phyloP scores from a whole-genome alignment of 1,140 invertebrate species.

The Sipha flava region DNA sequence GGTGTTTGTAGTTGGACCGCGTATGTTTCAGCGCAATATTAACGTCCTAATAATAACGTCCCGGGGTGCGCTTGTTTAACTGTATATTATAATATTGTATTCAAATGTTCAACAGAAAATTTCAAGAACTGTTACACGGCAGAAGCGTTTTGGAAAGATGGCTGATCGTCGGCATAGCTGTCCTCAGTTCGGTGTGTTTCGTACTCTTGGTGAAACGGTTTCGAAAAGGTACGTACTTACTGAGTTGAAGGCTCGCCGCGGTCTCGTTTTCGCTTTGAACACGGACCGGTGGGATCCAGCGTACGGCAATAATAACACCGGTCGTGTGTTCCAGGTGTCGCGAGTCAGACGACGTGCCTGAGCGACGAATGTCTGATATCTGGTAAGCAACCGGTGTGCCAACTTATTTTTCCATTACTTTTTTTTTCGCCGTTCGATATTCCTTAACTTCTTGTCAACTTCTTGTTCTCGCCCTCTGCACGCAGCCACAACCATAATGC shows the following conservation, averaged over 20 bases:
- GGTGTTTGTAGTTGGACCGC: too few species aligned
- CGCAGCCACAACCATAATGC: conserved; percentile 69
- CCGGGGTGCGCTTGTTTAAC: too few species aligned
- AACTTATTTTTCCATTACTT: not conserved
- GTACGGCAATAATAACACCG: too few species aligned
- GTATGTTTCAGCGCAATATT: too few species aligned
- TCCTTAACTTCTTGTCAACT: not conserved
- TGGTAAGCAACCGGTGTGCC: not conserved
- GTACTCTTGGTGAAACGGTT: not conserved
- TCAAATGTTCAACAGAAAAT: not conserved
- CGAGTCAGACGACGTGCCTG: not conserved
- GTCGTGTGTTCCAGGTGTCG: not conserved
- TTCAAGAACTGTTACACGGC: not conserved
- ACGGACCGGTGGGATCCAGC: too few species aligned
- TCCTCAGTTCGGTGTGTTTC: not conserved
- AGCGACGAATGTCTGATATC: not conserved
- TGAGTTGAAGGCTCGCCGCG: too few species aligned
- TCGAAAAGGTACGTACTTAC: not conserved
- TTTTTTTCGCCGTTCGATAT: not conserved
- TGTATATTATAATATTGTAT: too few species aligned
- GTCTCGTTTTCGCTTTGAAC: too few species aligned
- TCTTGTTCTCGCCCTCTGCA: not conserved
- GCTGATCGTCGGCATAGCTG: not conserved
- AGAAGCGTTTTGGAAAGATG: not conserved
- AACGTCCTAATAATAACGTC: too few species aligned